Evolutionary conservation across 2,888 invertebrate genomes (phyloP).

Genomic region (Drosophila kanekoi): DNA sequence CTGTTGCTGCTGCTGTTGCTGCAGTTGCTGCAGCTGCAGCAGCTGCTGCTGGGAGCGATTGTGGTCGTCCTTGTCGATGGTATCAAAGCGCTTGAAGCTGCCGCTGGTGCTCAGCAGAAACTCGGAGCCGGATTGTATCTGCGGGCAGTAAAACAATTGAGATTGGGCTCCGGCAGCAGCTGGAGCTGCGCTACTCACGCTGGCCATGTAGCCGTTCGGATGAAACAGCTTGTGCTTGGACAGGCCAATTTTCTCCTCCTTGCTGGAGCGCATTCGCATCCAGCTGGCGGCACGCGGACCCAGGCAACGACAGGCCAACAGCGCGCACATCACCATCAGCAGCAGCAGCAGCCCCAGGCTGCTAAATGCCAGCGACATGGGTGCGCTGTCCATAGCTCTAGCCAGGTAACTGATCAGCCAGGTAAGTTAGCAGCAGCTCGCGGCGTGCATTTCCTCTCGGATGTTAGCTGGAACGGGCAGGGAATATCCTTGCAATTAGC

Average conservation of each 20-base stretch:
- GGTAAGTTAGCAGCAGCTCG: constrained; percentile 10
- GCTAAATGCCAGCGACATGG: constrained; percentile 72
- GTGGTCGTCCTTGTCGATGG: constrained; percentile 86
- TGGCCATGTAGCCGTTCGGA: constrained; percentile 89
- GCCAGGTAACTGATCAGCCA: not conserved
- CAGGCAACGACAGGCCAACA: constrained; percentile 83
- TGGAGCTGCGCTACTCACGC: constrained; percentile 61
- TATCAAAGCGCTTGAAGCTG: constrained; percentile 89
- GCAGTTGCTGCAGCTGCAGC: constrained; percentile 72
- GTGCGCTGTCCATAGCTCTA: constrained; percentile 75
- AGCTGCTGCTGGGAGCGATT: constrained; percentile 84
- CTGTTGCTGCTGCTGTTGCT: constrained; percentile 39
- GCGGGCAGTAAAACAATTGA: constrained; percentile 13
- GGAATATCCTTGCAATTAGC: no score
- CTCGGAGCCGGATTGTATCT: constrained; percentile 89
- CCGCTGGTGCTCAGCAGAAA: constrained; percentile 88
- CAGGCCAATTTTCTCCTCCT: constrained; percentile 85
- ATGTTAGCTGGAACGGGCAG: constrained; percentile 2
- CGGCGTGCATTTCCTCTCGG: constrained; percentile 9
- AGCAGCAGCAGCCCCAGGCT: constrained; percentile 81
- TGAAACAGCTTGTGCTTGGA: constrained; percentile 86
- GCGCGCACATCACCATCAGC: constrained; percentile 79
- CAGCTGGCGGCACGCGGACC: constrained; percentile 83
- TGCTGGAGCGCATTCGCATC: constrained; percentile 83
- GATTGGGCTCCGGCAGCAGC: no score